Conservation (phyloP, 2,888 invertebrate genomes). For the Ormyrus labotus region DNA sequence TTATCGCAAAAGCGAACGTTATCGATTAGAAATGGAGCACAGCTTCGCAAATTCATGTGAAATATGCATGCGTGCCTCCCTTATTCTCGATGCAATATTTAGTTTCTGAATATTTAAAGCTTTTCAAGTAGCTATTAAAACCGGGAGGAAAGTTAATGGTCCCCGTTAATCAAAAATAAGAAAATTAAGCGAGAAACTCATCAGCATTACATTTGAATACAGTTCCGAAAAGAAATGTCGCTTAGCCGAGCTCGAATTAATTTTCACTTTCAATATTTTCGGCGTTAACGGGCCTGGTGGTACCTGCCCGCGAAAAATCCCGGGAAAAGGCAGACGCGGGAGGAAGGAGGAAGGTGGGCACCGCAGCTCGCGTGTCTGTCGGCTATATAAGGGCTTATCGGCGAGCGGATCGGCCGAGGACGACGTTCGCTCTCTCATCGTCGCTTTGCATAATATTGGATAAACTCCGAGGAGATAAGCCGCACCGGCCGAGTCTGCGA, state of each 20-base stretch:
- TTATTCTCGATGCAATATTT: too few relatives aligned
- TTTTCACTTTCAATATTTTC: conserved; percentile 14
- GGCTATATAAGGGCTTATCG: conserved; percentile 53
- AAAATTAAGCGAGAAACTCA: background rate
- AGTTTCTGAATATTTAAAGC: too few relatives aligned
- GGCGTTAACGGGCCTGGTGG: too few relatives aligned
- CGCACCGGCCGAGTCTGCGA: background rate
- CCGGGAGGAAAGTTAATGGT: too few relatives aligned
- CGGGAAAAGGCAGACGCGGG: background rate
- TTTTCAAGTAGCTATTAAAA: too few relatives aligned
- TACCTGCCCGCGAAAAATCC: too few relatives aligned
- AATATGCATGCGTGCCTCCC: too few relatives aligned
- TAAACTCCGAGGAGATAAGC: conserved; percentile 34
- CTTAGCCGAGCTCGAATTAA: conserved; percentile 4
- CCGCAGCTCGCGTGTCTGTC: conserved; percentile 42
- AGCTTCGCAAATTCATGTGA: too few relatives aligned
- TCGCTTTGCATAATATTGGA: conserved; percentile 45
- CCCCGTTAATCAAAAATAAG: too few relatives aligned
- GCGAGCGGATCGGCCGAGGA: conserved; percentile 36
- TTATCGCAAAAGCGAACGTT: too few relatives aligned
- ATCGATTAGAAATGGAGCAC: too few relatives aligned
- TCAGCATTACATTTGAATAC: conserved; percentile 36
- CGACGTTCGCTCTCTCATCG: conserved; percentile 35
- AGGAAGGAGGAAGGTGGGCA: background rate
- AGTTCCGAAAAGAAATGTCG: conserved; percentile 21